Conservation (phyloP, 2,113 vertebrate species). For the Alethe diademata region DNA sequence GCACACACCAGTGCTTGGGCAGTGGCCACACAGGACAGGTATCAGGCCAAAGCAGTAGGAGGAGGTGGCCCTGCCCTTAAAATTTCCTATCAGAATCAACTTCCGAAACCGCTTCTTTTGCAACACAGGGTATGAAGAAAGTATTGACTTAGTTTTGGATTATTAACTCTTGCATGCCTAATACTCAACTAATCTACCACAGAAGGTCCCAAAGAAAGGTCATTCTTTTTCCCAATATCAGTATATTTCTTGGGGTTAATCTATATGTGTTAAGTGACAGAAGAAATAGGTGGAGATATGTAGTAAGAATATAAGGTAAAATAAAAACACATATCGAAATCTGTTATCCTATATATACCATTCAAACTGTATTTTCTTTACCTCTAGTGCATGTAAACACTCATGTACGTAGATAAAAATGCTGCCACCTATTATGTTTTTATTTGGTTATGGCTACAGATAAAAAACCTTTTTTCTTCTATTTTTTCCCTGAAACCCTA, state of each 20-base stretch:
- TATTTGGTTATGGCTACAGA: not conserved
- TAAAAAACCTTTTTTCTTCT: not conserved
- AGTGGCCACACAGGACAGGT: not conserved
- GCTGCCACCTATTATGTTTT: not conserved
- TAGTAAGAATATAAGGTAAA: not conserved
- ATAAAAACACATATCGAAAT: not conserved
- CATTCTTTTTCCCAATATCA: not conserved
- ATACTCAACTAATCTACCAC: not conserved
- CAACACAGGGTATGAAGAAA: not conserved
- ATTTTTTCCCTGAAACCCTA: not conserved
- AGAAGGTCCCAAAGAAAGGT: fast-evolving
- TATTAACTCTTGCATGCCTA: not conserved
- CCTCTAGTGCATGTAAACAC: not conserved
- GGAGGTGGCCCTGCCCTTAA: fast-evolving
- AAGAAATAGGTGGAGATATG: not conserved
- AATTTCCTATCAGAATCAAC: not conserved
- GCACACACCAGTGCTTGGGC: not conserved
- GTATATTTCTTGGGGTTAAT: not conserved
- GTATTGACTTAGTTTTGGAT: not conserved
- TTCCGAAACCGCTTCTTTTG: not conserved
- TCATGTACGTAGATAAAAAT: not conserved
- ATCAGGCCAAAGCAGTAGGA: not conserved
- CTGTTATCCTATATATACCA: not conserved
- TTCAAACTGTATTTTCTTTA: not conserved
- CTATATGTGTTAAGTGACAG: not conserved